Evolutionary conservation across 2,113 vertebrate genomes (phyloP).

Genomic region (Xenopus borealis): DNA sequence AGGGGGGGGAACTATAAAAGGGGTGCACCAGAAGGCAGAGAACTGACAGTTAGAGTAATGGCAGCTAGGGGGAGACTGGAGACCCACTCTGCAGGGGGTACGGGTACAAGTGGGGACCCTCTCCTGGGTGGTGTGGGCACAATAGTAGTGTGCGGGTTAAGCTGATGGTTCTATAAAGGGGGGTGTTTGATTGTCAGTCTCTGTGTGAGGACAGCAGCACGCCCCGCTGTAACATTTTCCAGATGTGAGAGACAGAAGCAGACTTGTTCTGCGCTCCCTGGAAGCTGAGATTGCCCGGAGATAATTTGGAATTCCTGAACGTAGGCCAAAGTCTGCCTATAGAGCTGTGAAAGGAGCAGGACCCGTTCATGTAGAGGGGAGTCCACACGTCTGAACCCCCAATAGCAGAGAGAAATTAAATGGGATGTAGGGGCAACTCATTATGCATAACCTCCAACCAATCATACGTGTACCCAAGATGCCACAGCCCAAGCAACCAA

Average conservation of each 20-base stretch:
- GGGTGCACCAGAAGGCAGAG: too few species aligned
- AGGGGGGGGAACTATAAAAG: too few species aligned
- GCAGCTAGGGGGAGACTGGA: too few species aligned
- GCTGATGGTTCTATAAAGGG: background rate
- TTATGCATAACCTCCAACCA: too few species aligned
- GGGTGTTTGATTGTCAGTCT: slow-evolving; percentile 10
- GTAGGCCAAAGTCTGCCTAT: slow-evolving; percentile 50
- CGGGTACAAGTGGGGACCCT: too few species aligned
- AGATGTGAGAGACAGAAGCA: slow-evolving; percentile 63
- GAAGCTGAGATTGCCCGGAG: slow-evolving; percentile 57
- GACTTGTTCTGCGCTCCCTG: slow-evolving; percentile 61
- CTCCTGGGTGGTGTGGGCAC: too few species aligned
- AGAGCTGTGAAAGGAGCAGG: slow-evolving; percentile 15
- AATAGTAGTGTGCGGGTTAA: slow-evolving; percentile 14
- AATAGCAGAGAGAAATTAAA: too few species aligned
- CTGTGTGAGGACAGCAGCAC: slow-evolving; percentile 46
- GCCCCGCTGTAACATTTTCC: slow-evolving; percentile 58
- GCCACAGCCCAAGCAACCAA: too few species aligned
- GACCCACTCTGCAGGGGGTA: too few species aligned
- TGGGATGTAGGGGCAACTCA: background rate
- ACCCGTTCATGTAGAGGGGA: slow-evolving; percentile 5
- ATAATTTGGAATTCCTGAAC: slow-evolving; percentile 61
- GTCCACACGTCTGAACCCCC: background rate
- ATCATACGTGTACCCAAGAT: too few species aligned
- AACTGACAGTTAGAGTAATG: too few species aligned